Evolutionary conservation across 2,888 invertebrate species (phyloP), one percentile per base, ranked within the genome.

Genomic region (Tachina lurida): DNA sequence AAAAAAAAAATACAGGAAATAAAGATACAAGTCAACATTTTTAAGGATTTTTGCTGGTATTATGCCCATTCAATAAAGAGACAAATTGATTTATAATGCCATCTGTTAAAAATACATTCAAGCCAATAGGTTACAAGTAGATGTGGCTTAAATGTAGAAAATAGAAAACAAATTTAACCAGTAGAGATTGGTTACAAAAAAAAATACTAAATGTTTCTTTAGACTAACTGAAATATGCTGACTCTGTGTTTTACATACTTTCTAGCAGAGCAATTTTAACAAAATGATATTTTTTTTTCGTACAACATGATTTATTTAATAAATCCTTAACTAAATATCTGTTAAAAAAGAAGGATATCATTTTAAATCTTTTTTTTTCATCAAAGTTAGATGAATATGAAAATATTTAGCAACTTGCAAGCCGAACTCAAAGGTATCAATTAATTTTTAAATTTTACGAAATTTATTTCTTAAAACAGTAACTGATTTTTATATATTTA

Each of bases 31-130:
- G 56, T 79, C 62, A 47, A 79, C 63, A 79, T 73, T 73, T 79
- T 79, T 63, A 39, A 63, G 56, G 39, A 56, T 65, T 70, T 62
- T 39, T 62, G n/a, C 45, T 70, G 41, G 60, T 68, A 49, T 79
- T 79, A 65, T 65, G 71, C 79, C 70, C 67, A 76, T 79, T 79
- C 71, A 86, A 76, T 83, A 62, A 79, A 73, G n/a, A 79, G 79
- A 80, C 86, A 86, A 86, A 83, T 86, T 86, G 86, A 86, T 86
- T 86, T 86, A 86, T 86, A 86, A 86, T 86, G 62, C 79, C 86
- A 67, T 73, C 79, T 83, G 67, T 76, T 67, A 41, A 73, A 75
- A 71, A 76, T 41, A 67, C 67, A 76, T 63, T 67, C 49, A 22
- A 67, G 65, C 67, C 79, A 45, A 79, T 76, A 79, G 83, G 63